These are phyloP conservation scores for Hippocampus abdominalis DNA, from an alignment of 2,113 vertebrate genomes.

Conservation along the genomic window DNA sequence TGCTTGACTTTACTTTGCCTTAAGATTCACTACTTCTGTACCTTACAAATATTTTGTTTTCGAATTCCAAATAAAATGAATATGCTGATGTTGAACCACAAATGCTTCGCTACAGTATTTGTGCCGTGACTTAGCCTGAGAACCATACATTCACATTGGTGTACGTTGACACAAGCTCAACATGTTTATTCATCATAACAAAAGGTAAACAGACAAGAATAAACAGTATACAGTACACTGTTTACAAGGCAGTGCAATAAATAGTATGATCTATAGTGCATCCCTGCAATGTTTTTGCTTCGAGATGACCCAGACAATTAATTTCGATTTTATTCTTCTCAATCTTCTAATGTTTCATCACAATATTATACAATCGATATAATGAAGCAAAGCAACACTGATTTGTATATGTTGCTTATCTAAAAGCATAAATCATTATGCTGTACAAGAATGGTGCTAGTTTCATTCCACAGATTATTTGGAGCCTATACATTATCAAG, in stretches of 20 bases:
- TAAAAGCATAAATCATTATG: neutral
- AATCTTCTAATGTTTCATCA: neutral
- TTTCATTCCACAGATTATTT: neutral
- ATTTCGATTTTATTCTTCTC: neutral
- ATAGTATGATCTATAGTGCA: conserved; percentile 22
- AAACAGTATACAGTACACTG: conserved; percentile 7
- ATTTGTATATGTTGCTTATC: neutral
- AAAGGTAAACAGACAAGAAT: neutral
- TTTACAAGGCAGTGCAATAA: conserved; percentile 32
- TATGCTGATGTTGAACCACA: neutral
- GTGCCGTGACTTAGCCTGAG: neutral
- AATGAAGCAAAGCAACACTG: neutral
- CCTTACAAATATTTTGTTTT: conserved; percentile 43
- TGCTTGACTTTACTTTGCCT: conserved; percentile 58
- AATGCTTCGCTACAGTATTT: neutral
- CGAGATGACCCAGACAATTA: conserved; percentile 23
- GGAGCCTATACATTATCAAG: neutral
- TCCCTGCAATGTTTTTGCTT: neutral
- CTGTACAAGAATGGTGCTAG: neutral
- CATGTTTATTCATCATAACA: conserved; percentile 19
- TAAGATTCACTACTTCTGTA: conserved; percentile 17
- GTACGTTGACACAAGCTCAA: neutral
- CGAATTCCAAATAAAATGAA: conserved; percentile 55
- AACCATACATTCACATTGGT: neutral
- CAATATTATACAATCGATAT: neutral